Evolutionary conservation across 2,888 invertebrate genomes (phyloP), one percentile per base, ranked within the genome.

Genomic region (Morpho achilles): DNA sequence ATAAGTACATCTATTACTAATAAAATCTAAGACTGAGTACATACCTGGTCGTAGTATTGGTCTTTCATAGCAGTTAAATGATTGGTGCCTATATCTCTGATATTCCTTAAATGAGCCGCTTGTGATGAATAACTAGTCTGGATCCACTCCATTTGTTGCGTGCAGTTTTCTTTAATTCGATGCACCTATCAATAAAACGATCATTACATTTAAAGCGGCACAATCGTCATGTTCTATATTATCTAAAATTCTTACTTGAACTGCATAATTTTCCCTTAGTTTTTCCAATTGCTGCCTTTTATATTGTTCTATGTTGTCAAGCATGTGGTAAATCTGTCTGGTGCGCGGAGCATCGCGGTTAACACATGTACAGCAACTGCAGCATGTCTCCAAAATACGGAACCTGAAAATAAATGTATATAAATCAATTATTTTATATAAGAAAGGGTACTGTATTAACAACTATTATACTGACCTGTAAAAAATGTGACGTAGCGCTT

Each of bases 71-170:
- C 93, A 59, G 96, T 95, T 67, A 98, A 88, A 79, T 98, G 96
- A 76, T 94, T 95, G 54, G 96, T 95, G 60, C 98, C 98, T 79
- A 97, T 98, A 76, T 98, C 98, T 64, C 97, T 92, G 71, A 98
- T 96, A 76, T 97, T 97, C 71, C 94, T 93, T 55, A 97, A 91
- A 79, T 97, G 96, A 72, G 94, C 95, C 51, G 96, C 94, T 85
- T 98, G 98, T 44, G 94, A 93, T 70, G 96, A 95, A 81, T 98
- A 98, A 79, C 97, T 98, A 76, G 94, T 96, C 75, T 97, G 95
- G 67, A 98, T 96, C 94, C 96, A 96, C 74, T 98, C 98, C 89
- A 98, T 95, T 88, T 98, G 98, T 78, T 96, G 96, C 39, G 95
- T 94, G 79, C 98, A 98, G 77, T 98, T 98, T 75, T 98, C 98